Conservation (phyloP, 2,888 invertebrate genomes). For the Leptodirus hochenwartii region DNA sequence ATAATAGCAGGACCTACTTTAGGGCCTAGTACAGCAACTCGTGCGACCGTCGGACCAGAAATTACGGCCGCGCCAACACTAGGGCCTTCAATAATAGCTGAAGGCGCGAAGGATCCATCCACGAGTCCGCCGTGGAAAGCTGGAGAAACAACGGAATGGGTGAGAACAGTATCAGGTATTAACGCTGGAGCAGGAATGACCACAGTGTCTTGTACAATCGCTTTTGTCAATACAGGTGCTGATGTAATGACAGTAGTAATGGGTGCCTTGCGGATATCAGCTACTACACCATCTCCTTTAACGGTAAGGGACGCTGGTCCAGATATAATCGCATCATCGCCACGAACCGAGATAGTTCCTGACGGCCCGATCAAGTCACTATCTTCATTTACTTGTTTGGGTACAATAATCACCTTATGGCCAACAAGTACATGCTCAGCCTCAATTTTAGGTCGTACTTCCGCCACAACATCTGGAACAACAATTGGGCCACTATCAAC, state of each 20-base stretch:
- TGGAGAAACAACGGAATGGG: too few relatives aligned
- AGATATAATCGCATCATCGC: conserved; percentile 20
- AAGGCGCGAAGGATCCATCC: too few relatives aligned
- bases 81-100: too few relatives aligned
- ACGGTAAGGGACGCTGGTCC: conserved; percentile 24
- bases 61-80: too few relatives aligned
- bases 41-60: too few relatives aligned
- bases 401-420: conserved; percentile 12
- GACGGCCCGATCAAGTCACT: conserved; percentile 22
- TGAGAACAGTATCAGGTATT: too few relatives aligned
- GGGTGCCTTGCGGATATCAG: conserved; percentile 11
- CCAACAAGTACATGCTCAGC: conserved; percentile 14
- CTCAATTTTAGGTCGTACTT: conserved; percentile 10
- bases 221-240: conserved; percentile 11
- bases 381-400: conserved; percentile 12
- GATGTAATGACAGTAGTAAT: conserved; percentile 10
- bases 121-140: too few relatives aligned
- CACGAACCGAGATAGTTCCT: conserved; percentile 21
- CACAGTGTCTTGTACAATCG: conserved; percentile 10
- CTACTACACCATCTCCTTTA: conserved; percentile 16
- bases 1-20: too few relatives aligned
- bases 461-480: conserved; percentile 9
- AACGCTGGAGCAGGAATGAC: conserved; percentile 7
- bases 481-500: conserved; percentile 6
- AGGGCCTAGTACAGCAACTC: too few relatives aligned